These are phyloP conservation scores for Reticulitermes lucifugus DNA, from an alignment of 2,888 invertebrate species.

Conservation along the genomic window DNA sequence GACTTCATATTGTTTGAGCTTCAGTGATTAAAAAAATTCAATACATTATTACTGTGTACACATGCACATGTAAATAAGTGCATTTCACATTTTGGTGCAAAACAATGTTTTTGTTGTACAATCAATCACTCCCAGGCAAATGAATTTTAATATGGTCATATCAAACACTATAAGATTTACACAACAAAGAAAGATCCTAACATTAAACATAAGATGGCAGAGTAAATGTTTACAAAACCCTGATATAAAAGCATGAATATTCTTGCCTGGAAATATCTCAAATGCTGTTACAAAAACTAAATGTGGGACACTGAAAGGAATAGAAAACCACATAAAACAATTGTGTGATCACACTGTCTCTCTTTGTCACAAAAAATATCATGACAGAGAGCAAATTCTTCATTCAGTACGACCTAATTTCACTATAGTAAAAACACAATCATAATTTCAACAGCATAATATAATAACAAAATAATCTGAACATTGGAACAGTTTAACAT, in stretches of 20 bases:
- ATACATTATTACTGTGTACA: neutral
- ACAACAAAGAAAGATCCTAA: neutral
- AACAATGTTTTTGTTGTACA: constrained; percentile 8
- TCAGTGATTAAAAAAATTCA: constrained; percentile 32
- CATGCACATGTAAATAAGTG: neutral
- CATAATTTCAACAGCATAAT: too few relatives aligned
- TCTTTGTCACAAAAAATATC: neutral
- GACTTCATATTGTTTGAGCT: constrained; percentile 14
- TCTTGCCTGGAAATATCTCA: neutral
- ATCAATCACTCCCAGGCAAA: constrained; percentile 32
- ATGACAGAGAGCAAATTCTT: neutral
- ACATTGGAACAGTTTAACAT: neutral
- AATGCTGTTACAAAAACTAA: neutral
- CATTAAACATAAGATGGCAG: neutral
- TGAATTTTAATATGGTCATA: constrained; percentile 30
- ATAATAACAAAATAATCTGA: neutral
- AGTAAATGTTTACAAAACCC: neutral
- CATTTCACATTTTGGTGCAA: constrained; percentile 28
- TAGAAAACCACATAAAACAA: neutral
- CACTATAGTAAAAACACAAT: neutral
- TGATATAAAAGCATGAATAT: neutral
- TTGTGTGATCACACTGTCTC: neutral
- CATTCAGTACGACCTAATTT: neutral
- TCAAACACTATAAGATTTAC: neutral
- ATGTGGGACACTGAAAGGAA: neutral